Evolutionary conservation across 2,888 invertebrate species (phyloP).

Genomic region (Nebria salina): DNA sequence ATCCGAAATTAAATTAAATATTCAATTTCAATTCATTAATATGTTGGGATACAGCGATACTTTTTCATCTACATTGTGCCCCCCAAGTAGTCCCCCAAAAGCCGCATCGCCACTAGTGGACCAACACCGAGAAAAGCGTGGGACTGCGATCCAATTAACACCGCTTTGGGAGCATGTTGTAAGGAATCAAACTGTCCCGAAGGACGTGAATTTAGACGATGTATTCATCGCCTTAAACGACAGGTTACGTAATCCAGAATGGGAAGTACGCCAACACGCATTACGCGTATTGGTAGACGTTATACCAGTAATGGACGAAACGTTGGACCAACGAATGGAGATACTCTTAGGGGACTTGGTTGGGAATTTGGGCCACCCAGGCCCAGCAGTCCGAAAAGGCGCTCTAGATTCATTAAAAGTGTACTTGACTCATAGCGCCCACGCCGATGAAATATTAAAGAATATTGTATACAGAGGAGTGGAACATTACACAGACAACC

Average conservation of each 20-base stretch:
- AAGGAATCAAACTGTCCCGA: conserved; percentile 77
- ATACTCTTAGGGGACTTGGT: conserved; percentile 74
- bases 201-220: conserved; percentile 71
- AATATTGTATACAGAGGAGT: conserved; percentile 74
- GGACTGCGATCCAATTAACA: conserved; percentile 64
- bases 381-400: conserved; percentile 83
- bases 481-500: conserved; percentile 68
- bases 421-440: conserved; percentile 74
- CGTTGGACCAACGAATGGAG: conserved; percentile 74
- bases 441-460: conserved; percentile 73
- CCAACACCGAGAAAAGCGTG: conserved; percentile 34
- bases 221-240: conserved; percentile 78
- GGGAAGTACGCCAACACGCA: conserved; percentile 86
- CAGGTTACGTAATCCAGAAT: conserved; percentile 80
- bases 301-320: conserved; percentile 73
- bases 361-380: conserved; percentile 80
- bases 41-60: conserved; percentile 41
- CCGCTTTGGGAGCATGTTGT: conserved; percentile 85
- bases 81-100: conserved; percentile 32
- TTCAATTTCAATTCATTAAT: not conserved
- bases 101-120: conserved; percentile 27
- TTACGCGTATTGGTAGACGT: conserved; percentile 81
- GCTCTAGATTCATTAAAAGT: conserved; percentile 80
- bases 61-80: conserved; percentile 19
- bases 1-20: not conserved